Evolutionary conservation across 2,888 invertebrate genomes (phyloP).

Genomic region (Pogonocherus hispidulus): DNA sequence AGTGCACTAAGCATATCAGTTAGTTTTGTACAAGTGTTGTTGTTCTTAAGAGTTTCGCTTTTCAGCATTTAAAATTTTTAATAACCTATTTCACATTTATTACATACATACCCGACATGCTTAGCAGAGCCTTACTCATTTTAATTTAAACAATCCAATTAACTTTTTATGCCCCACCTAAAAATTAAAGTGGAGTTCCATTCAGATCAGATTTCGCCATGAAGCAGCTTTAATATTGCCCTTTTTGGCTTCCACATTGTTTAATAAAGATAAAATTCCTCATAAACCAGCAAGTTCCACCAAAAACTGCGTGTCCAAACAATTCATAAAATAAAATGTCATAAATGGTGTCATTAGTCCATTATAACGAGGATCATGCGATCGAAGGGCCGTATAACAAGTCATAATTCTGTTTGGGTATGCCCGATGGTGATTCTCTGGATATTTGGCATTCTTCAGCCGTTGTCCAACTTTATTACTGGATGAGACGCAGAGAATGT

Average conservation of each 20-base stretch:
- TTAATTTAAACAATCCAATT: slow-evolving; percentile 5
- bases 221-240: slow-evolving; percentile 7
- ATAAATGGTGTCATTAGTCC: slow-evolving; percentile 64
- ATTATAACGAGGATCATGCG: slow-evolving; percentile 61
- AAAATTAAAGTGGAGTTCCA: neutral
- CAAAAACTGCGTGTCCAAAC: slow-evolving; percentile 42
- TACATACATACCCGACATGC: neutral
- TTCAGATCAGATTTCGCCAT: neutral
- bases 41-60: too few relatives aligned
- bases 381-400: slow-evolving; percentile 66
- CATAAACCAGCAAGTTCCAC: slow-evolving; percentile 19
- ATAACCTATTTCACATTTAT: neutral
- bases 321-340: slow-evolving; percentile 55
- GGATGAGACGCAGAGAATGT: slow-evolving; percentile 21
- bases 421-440: slow-evolving; percentile 64
- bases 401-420: slow-evolving; percentile 67
- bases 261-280: slow-evolving; percentile 18
- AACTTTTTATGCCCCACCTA: neutral
- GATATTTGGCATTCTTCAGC: slow-evolving; percentile 63
- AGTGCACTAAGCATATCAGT: neutral
- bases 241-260: neutral
- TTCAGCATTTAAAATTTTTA: neutral
- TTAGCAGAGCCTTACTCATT: neutral
- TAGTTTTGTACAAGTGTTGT: too few relatives aligned
- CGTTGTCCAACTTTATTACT: slow-evolving; percentile 61